phyloP scores from a whole-genome alignment of 2,888 invertebrate genomes.

The Adela reaumurella region DNA sequence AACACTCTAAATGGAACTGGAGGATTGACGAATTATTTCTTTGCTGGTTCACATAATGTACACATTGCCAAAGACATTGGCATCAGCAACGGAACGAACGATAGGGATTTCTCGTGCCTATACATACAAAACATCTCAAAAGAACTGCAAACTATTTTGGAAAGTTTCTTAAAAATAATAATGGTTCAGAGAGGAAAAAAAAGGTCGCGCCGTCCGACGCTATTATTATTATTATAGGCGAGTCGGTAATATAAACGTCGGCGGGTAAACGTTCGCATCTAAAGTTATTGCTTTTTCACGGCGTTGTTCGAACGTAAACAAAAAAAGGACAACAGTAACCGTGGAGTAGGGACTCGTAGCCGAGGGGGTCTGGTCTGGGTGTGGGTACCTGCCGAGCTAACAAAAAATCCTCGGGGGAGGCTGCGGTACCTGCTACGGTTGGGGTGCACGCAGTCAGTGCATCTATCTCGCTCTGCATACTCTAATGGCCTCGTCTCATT shows the following conservation, averaged over 20 bases:
- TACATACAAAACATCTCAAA: too few species aligned
- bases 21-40: too few species aligned
- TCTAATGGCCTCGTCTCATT: constrained; percentile 27
- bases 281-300: neutral
- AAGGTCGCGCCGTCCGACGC: neutral
- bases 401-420: constrained; percentile 37
- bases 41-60: too few species aligned
- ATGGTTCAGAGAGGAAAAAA: neutral
- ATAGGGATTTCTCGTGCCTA: too few species aligned
- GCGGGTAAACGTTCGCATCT: neutral
- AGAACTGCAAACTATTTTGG: neutral
- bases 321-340: neutral
- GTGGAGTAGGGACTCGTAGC: neutral
- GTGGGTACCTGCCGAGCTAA: constrained; percentile 38
- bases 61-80: too few species aligned
- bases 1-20: too few species aligned
- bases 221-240: neutral
- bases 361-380: too few species aligned
- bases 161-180: neutral
- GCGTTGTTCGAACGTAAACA: neutral
- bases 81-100: too few species aligned
- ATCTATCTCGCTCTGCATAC: constrained; percentile 23
- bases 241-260: neutral
- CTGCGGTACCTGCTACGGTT: too few species aligned
- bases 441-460: too few species aligned